Evolutionary conservation across 1,140 invertebrate species (phyloP).

Genomic region (Lasaia peninsularis): DNA sequence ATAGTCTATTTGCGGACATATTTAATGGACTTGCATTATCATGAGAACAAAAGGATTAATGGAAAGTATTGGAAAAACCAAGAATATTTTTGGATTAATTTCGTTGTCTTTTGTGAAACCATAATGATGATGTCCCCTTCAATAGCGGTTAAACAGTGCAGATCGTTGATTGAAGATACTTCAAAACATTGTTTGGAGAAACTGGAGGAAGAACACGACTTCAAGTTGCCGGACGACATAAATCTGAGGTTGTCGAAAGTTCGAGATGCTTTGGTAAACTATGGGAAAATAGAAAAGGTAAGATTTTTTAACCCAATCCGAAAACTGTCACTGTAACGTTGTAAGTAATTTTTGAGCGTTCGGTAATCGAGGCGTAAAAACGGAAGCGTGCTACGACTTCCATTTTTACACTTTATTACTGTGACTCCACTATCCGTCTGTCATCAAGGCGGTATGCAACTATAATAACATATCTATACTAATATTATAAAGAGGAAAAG

Average conservation of each 20-base stretch:
- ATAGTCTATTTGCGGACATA: slow-evolving; percentile 46
- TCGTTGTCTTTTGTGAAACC: slow-evolving; percentile 48
- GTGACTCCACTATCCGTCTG: too few relatives aligned
- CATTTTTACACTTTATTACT: too few relatives aligned
- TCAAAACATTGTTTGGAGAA: slow-evolving; percentile 49
- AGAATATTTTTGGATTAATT: slow-evolving; percentile 61
- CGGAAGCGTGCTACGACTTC: too few relatives aligned
- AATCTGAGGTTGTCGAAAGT: slow-evolving; percentile 41
- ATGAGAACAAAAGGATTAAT: slow-evolving; percentile 34
- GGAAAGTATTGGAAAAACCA: slow-evolving; percentile 62
- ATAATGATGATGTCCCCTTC: slow-evolving; percentile 56
- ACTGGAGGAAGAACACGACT: slow-evolving; percentile 47
- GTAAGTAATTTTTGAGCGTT: too few relatives aligned
- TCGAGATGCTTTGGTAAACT: slow-evolving; percentile 36
- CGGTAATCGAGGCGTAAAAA: too few relatives aligned
- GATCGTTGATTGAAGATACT: slow-evolving; percentile 49
- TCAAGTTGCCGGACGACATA: slow-evolving; percentile 48
- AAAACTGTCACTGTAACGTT: too few relatives aligned
- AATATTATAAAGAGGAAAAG: too few relatives aligned
- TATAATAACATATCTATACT: too few relatives aligned
- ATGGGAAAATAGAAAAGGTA: not conserved
- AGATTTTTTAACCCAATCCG: too few relatives aligned
- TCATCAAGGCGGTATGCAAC: too few relatives aligned
- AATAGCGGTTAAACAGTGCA: slow-evolving; percentile 48
- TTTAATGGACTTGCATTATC: slow-evolving; percentile 55